Evolutionary conservation across 2,113 vertebrate species (phyloP).

Genomic region (Acrocephalus arundinaceus): DNA sequence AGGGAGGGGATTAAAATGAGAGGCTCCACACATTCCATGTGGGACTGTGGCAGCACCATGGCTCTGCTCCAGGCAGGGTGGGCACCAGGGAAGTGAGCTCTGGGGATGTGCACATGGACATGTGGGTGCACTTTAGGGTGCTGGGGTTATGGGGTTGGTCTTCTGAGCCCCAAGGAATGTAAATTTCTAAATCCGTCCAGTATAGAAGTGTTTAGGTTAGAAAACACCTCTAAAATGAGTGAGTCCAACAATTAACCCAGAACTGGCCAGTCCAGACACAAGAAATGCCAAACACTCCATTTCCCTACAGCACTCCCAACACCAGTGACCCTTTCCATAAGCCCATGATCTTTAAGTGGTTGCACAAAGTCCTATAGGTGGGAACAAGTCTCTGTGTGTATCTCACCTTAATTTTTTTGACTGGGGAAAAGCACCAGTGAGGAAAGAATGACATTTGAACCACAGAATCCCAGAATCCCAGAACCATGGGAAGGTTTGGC

Average conservation of each 20-base stretch:
- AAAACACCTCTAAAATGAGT: neutral
- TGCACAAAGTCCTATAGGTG: neutral
- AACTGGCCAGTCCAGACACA: neutral
- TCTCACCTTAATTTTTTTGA: neutral
- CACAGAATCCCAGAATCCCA: neutral
- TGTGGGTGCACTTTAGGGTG: neutral
- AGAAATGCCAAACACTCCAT: neutral
- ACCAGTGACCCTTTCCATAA: neutral
- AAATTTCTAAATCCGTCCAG: neutral
- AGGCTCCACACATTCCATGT: fast-evolving
- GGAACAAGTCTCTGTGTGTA: neutral
- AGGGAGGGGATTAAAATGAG: neutral
- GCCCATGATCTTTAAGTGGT: neutral
- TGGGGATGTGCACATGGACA: fast-evolving
- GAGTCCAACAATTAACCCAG: neutral
- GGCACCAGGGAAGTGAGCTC: fast-evolving
- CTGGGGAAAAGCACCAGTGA: neutral
- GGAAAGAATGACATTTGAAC: neutral
- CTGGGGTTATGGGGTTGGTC: neutral
- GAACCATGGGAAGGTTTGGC: neutral
- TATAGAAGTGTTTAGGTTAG: neutral
- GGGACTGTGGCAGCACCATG: neutral
- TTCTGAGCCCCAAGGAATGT: neutral
- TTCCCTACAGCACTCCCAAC: neutral
- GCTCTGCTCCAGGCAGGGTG: neutral